phyloP scores from a whole-genome alignment of 2,888 invertebrate species.

The Microctonus aethiopoides region DNA sequence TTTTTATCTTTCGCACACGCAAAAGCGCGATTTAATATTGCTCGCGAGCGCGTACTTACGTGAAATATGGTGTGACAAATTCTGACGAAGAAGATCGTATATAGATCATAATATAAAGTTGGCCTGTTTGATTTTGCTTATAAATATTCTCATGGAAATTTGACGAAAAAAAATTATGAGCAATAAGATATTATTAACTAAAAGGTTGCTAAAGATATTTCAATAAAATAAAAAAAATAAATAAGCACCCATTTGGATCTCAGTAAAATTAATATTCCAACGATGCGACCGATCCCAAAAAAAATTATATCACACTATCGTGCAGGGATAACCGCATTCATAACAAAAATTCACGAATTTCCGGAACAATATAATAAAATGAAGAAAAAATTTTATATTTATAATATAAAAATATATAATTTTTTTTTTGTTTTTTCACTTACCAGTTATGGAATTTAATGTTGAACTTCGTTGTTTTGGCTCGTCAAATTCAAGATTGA shows the following conservation, averaged over 20 bases:
- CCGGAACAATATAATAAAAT: conserved; percentile 10
- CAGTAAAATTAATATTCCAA: neutral
- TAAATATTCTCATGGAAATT: neutral
- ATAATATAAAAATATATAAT: neutral
- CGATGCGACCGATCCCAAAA: neutral
- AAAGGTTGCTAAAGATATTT: neutral
- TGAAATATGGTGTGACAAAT: neutral
- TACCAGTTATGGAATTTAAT: conserved; percentile 82
- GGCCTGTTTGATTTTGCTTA: neutral
- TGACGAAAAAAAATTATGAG: neutral
- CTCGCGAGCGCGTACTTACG: conserved; percentile 38
- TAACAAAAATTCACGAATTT: conserved; percentile 5
- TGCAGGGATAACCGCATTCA: conserved; percentile 30
- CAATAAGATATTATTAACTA: neutral
- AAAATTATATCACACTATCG: conserved; percentile 27
- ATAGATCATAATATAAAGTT: neutral
- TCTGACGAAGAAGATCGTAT: neutral
- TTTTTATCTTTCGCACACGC: conserved; percentile 41
- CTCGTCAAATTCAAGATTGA: conserved; percentile 82
- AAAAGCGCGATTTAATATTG: conserved; percentile 44
- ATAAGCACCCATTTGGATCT: neutral
- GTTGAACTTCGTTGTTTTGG: conserved; percentile 77
- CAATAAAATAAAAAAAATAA: too few relatives aligned
- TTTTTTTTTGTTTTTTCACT: conserved; percentile 39
- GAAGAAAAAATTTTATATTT: neutral